Percentiles rank a stretch among this genome's conserved stretches.
These are phyloP conservation scores for Actinia equina DNA, from an alignment of 64 coral and sea anemone species.

Conservation along the genomic window DNA sequence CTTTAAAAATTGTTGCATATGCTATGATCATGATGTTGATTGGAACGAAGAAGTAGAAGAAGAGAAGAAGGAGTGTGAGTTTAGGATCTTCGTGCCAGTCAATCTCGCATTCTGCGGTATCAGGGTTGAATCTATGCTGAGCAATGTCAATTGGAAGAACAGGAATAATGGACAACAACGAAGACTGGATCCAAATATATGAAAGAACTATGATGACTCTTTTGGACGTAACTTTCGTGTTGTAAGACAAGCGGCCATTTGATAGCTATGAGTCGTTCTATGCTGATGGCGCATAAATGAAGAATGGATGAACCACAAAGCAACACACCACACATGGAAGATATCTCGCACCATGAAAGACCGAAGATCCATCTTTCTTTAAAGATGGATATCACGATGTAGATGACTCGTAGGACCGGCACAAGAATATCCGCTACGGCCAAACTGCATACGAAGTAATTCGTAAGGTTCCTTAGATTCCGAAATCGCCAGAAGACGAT, in stretches of 20 bases:
- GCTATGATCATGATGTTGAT: slow-evolving; percentile 63
- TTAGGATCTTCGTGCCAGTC: slow-evolving; percentile 62
- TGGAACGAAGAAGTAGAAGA: slow-evolving; percentile 72
- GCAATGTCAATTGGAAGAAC: slow-evolving; percentile 38
- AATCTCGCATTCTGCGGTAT: slow-evolving; percentile 65
- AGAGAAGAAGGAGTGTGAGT: slow-evolving; percentile 48
- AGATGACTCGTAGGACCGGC: slow-evolving; percentile 62
- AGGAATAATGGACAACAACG: slow-evolving; percentile 53
- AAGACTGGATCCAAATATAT: slow-evolving; percentile 77
- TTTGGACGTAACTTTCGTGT: slow-evolving; percentile 50
- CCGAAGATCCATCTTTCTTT: slow-evolving; percentile 68
- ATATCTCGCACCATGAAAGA: slow-evolving; percentile 58
- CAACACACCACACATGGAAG: slow-evolving; percentile 72
- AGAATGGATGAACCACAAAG: slow-evolving; percentile 81
- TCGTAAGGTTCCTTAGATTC: slow-evolving; percentile 70
- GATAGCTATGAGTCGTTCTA: slow-evolving; percentile 75
- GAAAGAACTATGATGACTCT: slow-evolving; percentile 34
- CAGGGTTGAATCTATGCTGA: slow-evolving; percentile 62
- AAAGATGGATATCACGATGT: slow-evolving; percentile 50
- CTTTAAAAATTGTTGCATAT: slow-evolving; percentile 69
- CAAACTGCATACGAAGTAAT: slow-evolving; percentile 85
- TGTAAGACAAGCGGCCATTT: slow-evolving; percentile 79
- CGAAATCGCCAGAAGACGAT: slow-evolving; percentile 74
- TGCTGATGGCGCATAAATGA: slow-evolving; percentile 72
- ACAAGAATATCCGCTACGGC: slow-evolving; percentile 67